Conservation (phyloP, 2,888 invertebrate species). For the Caradrina kadenii region DNA sequence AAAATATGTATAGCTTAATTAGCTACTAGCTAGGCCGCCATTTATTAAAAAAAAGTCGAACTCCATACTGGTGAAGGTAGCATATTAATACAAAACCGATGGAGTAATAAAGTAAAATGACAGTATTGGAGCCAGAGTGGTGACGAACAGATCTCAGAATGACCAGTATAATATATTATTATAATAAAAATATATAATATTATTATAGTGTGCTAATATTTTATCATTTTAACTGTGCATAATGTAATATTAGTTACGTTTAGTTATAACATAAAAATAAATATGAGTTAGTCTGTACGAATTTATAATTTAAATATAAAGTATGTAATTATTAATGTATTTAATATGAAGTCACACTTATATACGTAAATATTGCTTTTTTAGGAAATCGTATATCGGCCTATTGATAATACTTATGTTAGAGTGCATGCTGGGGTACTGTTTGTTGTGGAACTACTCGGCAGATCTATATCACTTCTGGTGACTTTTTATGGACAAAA, state of each 20-base stretch:
- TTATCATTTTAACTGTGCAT: conserved; percentile 80
- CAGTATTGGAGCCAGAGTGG: conserved; percentile 84
- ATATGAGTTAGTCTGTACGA: conserved; percentile 84
- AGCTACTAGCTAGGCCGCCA: conserved; percentile 10
- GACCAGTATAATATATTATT: conserved; percentile 86
- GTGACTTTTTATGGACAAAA: conserved; percentile 11
- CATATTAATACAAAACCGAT: conserved; percentile 61
- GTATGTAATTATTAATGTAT: conserved; percentile 72
- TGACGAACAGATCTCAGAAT: conserved; percentile 87
- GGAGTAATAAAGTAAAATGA: conserved; percentile 65
- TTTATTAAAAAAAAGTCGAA: conserved; percentile 1
- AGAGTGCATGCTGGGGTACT: conserved; percentile 28
- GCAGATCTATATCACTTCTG: conserved; percentile 28
- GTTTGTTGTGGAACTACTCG: conserved; percentile 49
- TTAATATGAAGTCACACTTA: conserved; percentile 78
- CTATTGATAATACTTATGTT: conserved; percentile 68
- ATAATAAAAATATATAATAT: conserved; percentile 69
- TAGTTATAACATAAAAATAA: conserved; percentile 73
- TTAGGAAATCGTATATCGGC: conserved; percentile 75
- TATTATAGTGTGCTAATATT: conserved; percentile 77
- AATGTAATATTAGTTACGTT: conserved; percentile 72
- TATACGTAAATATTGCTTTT: conserved; percentile 85
- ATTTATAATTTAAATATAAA: conserved; percentile 83
- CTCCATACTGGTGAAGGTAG: conserved; percentile 58
- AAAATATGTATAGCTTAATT: conserved; percentile 6